Percentiles rank a stretch among this genome's conserved stretches.
These are phyloP conservation scores for Psococerastis gibbosa DNA, from an alignment of 2,888 invertebrate species.

Conservation along the genomic window DNA sequence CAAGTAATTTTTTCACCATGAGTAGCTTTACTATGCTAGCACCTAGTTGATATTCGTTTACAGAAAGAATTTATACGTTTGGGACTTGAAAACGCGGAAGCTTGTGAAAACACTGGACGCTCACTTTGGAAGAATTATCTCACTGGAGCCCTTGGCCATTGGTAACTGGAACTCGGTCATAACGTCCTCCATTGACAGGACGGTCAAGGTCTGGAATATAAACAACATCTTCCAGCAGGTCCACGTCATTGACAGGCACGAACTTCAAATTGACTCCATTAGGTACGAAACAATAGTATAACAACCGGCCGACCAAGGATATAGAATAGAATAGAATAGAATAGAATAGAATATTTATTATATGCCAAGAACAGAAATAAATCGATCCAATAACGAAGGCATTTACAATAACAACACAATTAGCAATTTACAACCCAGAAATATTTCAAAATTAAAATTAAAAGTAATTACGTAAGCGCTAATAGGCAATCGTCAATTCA, in stretches of 20 bases:
- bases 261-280: slow-evolving; percentile 83
- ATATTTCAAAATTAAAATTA: too few relatives aligned
- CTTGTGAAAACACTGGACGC: slow-evolving; percentile 87
- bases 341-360: too few relatives aligned
- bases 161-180: slow-evolving; percentile 81
- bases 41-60: slow-evolving; percentile 14
- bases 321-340: too few relatives aligned
- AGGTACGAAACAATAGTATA: too few relatives aligned
- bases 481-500: too few relatives aligned
- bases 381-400: too few relatives aligned
- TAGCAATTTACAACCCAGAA: too few relatives aligned
- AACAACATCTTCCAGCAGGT: slow-evolving; percentile 97
- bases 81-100: slow-evolving; percentile 64
- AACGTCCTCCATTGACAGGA: slow-evolving; percentile 92
- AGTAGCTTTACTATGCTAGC: neutral
- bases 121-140: slow-evolving; percentile 91
- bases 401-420: too few relatives aligned
- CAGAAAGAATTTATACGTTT: slow-evolving; percentile 85
- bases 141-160: slow-evolving; percentile 67
- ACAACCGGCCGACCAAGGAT: too few relatives aligned
- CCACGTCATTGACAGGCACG: slow-evolving; percentile 87
- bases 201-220: slow-evolving; percentile 98
- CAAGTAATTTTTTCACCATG: slow-evolving; percentile 4
- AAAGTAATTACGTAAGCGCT: too few relatives aligned
- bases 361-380: too few relatives aligned